phyloP scores from a whole-genome alignment of 1,140 invertebrate genomes.

The Drosophila takahashii region DNA sequence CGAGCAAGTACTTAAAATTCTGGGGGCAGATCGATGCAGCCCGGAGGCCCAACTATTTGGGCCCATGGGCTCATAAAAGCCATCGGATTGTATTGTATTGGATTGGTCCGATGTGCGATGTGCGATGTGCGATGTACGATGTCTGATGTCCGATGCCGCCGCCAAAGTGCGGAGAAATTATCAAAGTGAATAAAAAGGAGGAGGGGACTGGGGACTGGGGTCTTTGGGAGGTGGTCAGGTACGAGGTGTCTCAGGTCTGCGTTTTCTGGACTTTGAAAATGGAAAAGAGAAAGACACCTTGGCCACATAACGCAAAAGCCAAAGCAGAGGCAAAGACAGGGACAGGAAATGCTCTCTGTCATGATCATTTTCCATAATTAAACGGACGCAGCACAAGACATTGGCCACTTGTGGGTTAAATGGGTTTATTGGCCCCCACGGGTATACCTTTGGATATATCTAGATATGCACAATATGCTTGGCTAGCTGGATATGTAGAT shows the following conservation, averaged over 20 bases:
- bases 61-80: constrained; percentile 27
- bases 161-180: constrained; percentile 23
- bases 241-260: constrained; percentile 15
- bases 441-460: background rate
- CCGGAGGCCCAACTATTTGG: constrained; percentile 24
- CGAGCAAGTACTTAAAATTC: constrained; percentile 70
- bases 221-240: constrained; percentile 9
- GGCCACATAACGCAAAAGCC: constrained; percentile 1
- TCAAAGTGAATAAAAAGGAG: constrained; percentile 12
- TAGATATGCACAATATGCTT: background rate
- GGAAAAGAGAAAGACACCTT: constrained; percentile 21
- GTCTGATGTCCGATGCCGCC: background rate
- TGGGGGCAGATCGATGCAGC: constrained; percentile 60
- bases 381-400: constrained; percentile 66
- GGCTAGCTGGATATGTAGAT: constrained; percentile 8
- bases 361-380: constrained; percentile 80
- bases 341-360: constrained; percentile 77
- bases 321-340: constrained; percentile 9
- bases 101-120: constrained; percentile 3
- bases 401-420: constrained; percentile 78
- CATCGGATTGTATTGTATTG: constrained; percentile 28
- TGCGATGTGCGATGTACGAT: constrained; percentile 1
- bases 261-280: constrained; percentile 40
- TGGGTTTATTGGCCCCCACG: constrained; percentile 72
- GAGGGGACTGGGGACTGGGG: background rate